Conservation (phyloP, 2,113 vertebrate species). For the Carassius carassius region DNA sequence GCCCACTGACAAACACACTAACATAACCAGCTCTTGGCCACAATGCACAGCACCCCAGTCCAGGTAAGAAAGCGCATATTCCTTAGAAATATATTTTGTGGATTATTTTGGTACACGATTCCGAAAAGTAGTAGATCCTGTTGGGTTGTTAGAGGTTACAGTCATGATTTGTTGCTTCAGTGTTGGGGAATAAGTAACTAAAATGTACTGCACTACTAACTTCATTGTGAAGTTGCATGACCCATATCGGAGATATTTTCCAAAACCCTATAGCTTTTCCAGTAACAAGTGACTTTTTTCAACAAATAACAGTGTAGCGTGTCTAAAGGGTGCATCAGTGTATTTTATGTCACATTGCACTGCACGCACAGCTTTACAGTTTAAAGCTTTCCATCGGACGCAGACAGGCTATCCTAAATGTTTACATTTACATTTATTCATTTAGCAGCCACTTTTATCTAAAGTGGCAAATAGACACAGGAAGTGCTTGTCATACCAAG, state of each 20-base stretch:
- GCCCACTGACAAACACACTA: constrained; percentile 74
- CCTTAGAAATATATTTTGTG: constrained; percentile 69
- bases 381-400: neutral
- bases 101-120: constrained; percentile 48
- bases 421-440: no score
- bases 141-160: neutral
- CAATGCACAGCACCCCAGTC: constrained; percentile 66
- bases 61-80: constrained; percentile 75
- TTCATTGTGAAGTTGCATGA: constrained; percentile 6
- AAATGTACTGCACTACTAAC: neutral
- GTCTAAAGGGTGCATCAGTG: neutral
- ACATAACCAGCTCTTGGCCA: constrained; percentile 69
- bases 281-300: neutral
- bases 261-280: neutral
- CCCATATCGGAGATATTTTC: neutral
- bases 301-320: neutral
- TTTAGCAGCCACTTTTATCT: no score
- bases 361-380: neutral
- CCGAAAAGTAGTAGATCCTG: neutral
- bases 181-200: neutral
- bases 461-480: no score
- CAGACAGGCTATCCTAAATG: neutral
- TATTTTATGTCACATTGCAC: neutral
- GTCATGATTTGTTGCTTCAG: neutral
- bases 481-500: no score